Percentiles rank a stretch among this genome's conserved stretches.
phyloP scores from a whole-genome alignment of 2,888 invertebrate genomes.

The Coenonympha glycerion region DNA sequence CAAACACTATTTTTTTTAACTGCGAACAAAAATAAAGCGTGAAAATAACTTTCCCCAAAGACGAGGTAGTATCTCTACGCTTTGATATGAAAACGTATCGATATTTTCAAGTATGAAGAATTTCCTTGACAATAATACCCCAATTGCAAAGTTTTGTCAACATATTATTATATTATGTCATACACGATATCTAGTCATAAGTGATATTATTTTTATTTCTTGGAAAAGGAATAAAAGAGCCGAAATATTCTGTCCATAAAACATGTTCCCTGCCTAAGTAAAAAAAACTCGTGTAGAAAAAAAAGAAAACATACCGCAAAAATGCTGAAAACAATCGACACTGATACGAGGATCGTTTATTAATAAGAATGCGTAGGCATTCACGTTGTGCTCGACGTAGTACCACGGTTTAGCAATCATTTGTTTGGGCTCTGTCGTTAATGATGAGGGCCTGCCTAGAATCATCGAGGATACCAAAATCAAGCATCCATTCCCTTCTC shows the following conservation, averaged over 20 bases:
- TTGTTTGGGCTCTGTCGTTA: conserved; percentile 16
- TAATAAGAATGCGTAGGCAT: conserved; percentile 25
- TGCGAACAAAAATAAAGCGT: not conserved
- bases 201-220: too few relatives aligned
- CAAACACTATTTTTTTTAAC: not conserved
- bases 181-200: too few relatives aligned
- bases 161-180: too few relatives aligned
- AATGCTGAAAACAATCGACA: conserved; percentile 17
- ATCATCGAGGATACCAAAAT: too few relatives aligned
- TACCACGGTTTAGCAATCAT: not conserved
- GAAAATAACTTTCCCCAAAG: too few relatives aligned
- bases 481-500: too few relatives aligned
- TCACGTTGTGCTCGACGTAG: conserved; percentile 9
- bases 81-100: too few relatives aligned
- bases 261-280: not conserved
- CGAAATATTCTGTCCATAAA: not conserved
- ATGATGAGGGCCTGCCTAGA: not conserved
- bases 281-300: conserved; percentile 2
- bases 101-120: too few relatives aligned
- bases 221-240: not conserved
- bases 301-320: conserved; percentile 9
- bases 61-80: too few relatives aligned
- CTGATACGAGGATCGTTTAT: conserved; percentile 20
- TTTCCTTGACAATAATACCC: too few relatives aligned
- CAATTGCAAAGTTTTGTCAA: too few relatives aligned